A percentile compares a stretch with the other conserved stretches of the same genome.
phyloP scores from a whole-genome alignment of 1,140 invertebrate genomes.

The Daktulosphaira vitifoliae region DNA sequence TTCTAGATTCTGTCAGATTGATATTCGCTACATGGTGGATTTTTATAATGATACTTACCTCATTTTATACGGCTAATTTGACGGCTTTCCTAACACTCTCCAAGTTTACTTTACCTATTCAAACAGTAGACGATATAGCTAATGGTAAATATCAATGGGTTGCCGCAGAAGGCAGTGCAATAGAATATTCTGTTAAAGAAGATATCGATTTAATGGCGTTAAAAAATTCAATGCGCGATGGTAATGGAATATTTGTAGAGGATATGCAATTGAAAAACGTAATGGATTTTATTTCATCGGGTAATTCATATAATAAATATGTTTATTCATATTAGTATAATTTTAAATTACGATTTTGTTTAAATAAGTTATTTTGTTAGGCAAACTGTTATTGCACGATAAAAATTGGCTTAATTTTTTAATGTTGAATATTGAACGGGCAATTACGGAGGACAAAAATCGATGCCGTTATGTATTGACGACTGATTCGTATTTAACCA shows the following conservation, averaged over 20 bases:
- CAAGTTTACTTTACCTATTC: constrained; percentile 67
- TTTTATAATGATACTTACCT: constrained; percentile 74
- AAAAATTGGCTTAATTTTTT: constrained; percentile 53
- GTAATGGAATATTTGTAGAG: constrained; percentile 38
- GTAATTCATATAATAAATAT: background rate
- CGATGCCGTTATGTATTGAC: constrained; percentile 65
- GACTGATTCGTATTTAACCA: constrained; percentile 52
- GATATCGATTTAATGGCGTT: constrained; percentile 38
- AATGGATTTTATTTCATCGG: constrained; percentile 5
- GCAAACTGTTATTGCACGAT: constrained; percentile 52
- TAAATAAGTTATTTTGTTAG: too few species aligned
- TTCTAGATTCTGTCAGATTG: constrained; percentile 70
- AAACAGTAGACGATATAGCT: constrained; percentile 57
- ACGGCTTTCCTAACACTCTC: constrained; percentile 80
- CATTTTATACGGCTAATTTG: constrained; percentile 86
- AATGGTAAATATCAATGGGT: constrained; percentile 60
- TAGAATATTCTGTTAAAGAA: constrained; percentile 58
- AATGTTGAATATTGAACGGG: constrained; percentile 56
- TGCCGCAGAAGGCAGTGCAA: constrained; percentile 53
- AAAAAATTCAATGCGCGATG: constrained; percentile 37
- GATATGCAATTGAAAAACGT: constrained; percentile 10
- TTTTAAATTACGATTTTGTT: background rate
- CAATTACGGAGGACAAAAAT: constrained; percentile 48
- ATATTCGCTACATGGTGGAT: constrained; percentile 87
- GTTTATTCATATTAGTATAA: too few species aligned